A percentile compares a stretch with the other conserved stretches of the same genome.
phyloP scores from a whole-genome alignment of 2,113 vertebrate species.

The Dasyornis broadbenti region DNA sequence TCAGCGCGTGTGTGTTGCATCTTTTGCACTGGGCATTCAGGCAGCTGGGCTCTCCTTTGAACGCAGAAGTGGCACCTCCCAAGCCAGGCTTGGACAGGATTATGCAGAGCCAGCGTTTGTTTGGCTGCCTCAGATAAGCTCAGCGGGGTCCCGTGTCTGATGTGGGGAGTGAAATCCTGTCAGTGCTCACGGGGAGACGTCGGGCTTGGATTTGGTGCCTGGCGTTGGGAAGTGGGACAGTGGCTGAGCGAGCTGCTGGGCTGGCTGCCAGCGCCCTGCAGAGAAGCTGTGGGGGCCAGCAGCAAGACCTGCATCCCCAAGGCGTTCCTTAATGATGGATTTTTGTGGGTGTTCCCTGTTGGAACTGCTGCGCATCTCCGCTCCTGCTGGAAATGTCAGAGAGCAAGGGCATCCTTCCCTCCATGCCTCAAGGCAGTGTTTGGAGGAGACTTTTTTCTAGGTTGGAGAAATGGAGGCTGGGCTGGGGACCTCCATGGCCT shows the following conservation, averaged over 20 bases:
- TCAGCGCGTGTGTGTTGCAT: rapidly evolving
- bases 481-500: neutral
- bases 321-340: neutral
- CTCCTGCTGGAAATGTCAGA: neutral
- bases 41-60: neutral
- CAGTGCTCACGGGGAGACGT: rapidly evolving
- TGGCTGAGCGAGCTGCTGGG: neutral
- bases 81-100: neutral
- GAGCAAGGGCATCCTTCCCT: neutral
- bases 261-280: neutral
- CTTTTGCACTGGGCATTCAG: neutral
- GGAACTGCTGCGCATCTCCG: rapidly evolving
- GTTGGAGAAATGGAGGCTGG: neutral
- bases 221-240: neutral
- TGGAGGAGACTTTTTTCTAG: neutral
- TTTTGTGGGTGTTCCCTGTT: rapidly evolving
- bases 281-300: neutral
- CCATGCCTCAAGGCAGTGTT: neutral
- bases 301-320: neutral
- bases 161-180: neutral
- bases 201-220: neutral
- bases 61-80: neutral
- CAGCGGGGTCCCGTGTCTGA: neutral
- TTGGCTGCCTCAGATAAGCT: neutral
- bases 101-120: neutral